Base-by-base conservation (phyloP, 2,888 invertebrate genomes). In the Crioceris asparagi region DNA sequence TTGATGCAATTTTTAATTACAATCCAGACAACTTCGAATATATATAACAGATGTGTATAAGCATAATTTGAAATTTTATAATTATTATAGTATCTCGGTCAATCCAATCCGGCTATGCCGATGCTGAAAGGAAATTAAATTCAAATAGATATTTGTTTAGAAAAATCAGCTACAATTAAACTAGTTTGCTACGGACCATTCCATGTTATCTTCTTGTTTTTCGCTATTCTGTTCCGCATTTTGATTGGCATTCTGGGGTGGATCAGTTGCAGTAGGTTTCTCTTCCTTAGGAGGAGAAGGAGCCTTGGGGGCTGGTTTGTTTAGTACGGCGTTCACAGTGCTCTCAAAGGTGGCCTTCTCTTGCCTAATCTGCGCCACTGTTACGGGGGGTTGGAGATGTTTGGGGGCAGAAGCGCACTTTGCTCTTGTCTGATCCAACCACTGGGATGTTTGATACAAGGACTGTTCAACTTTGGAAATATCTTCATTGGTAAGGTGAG, bases 261-360 rank as follows among this genome's bases (percentile, higher is more conserved):
- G 17, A 36, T 35, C 15, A 31, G 37, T 29, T 42, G 33, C 17
- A 39, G 31, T 30, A 42, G 40, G 23, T 45, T 45, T 6, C 43
- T 68, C 67, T 40, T 70, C 48, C 52, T 72, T 70, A 26, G 75
- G 74, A 31, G 74, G 74, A 2, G 73, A 67, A 29, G 74, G 73
- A 11, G 75, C 74, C 64, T 91, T 90, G 5, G 94, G 93, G 64
- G 90, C 90, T 35, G 90, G 86, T 62, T 91, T 91, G 64, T 83
- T 90, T 46, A 94, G 66, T 46, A 94, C 82, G 4, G 90, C 83
- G 55, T 72, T 74, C 29, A 80, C 74, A 31, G 59, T 59, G 50
- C 57, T 67, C 53, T 72, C 71, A 51, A 74, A 70, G 53, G 80
- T 83, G 69, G 80, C 77, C 65, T 78, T 75, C 61, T 90, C 84